Evolutionary conservation across 2,797 vertebrate species (phyloP), one percentile per base, ranked within the genome.

Genomic region (Darevskia mixta): DNA sequence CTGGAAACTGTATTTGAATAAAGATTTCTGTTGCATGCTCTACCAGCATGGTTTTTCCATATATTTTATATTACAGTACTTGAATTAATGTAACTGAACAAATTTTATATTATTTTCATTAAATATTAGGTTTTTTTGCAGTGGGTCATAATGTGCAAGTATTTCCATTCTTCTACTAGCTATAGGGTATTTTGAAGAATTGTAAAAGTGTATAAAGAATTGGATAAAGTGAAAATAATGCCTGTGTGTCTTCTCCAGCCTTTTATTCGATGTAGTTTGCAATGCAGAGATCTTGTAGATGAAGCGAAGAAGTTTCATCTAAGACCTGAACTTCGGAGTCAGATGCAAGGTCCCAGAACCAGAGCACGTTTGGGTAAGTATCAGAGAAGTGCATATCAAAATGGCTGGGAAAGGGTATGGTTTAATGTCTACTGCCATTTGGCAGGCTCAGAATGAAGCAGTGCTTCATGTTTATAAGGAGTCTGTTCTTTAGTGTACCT

Each of bases 301-400:
- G 99, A 99, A 97, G 99, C 99, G 80, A 99, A 99, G 97, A 99
- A 99, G 94, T 99, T 99, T 95, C 99, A 99, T 92, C 95, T 99
- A 90, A 97, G 99, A 82, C 99, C 99, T 0, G 99, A 99, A 94
- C 97, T 99, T 83, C 97, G 99, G 83, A 99, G 98, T 94, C 98
- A 99, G 93, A 99, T 99, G 99, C 99, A 99, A 92, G 98, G 99
- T 87, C 98, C 98, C 79, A 98, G 99, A 94, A 99, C 99, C 66
- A 98, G 99, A 95, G 98, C 98, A 79, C 98, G 99, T 95, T 95
- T 99, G 95, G 99, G 98, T 98, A 94, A 97, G 96, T 86, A 61
- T 87, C 82, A 76, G 0, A 83, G 67, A 41, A 5, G 2, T 0
- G 75, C 76, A 25, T 71, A 2, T 82, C 3, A 55, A 3, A 20